Percentiles rank a stretch among this genome's conserved stretches.
Conservation (phyloP, 2,888 invertebrate species). For the Rhagonycha lutea region DNA sequence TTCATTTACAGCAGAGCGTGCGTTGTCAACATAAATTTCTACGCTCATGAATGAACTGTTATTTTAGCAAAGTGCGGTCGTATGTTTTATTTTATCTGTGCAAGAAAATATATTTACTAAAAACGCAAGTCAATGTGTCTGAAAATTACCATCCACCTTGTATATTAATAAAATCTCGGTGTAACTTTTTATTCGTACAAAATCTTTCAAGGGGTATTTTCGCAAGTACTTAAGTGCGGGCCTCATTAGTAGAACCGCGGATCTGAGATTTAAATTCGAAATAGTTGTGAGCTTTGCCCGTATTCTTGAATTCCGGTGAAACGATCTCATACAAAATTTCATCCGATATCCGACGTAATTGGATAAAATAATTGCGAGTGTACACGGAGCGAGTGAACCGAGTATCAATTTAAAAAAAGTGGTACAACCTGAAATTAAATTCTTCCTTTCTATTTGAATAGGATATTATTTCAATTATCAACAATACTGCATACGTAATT, state of each 20-base stretch:
- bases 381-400: conserved; percentile 41
- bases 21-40: conserved; percentile 39
- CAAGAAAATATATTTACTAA: conserved; percentile 23
- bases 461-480: conserved; percentile 48
- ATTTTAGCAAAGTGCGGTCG: conserved; percentile 33
- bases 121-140: conserved; percentile 23
- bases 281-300: conserved; percentile 38
- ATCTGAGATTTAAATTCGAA: conserved; percentile 38
- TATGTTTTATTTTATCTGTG: conserved; percentile 31
- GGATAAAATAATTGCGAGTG: conserved; percentile 49
- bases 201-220: conserved; percentile 11
- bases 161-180: conserved; percentile 4
- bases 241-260: conserved; percentile 35
- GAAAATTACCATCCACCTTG: background rate
- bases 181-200: conserved; percentile 15
- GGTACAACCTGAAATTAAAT: conserved; percentile 44
- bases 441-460: conserved; percentile 47
- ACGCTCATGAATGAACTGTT: conserved; percentile 36
- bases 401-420: conserved; percentile 41
- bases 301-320: conserved; percentile 44
- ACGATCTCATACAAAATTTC: conserved; percentile 46
- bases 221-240: conserved; percentile 20
- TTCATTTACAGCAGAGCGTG: conserved; percentile 34
- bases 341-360: conserved; percentile 47
- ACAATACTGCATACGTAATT: conserved; percentile 35